phyloP scores from a whole-genome alignment of 2,888 invertebrate species.

The Diploptera punctata region DNA sequence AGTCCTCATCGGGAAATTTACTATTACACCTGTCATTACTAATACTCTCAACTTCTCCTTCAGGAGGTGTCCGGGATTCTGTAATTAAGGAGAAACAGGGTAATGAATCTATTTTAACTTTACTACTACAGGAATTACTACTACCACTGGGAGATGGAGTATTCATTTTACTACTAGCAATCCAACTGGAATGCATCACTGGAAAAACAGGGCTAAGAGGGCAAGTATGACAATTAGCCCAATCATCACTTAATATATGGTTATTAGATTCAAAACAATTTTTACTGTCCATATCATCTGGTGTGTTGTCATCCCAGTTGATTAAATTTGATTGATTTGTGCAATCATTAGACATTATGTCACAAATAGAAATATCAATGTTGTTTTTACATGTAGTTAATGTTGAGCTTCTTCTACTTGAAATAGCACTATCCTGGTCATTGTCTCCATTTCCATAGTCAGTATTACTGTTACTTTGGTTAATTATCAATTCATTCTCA shows the following conservation, averaged over 20 bases:
- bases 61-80: not conserved
- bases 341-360: not conserved
- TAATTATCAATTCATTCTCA: not conserved
- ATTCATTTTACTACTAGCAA: not conserved
- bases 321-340: not conserved
- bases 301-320: not conserved
- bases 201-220: not conserved
- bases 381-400: not conserved
- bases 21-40: no score
- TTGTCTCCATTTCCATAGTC: not conserved
- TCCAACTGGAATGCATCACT: not conserved
- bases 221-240: not conserved
- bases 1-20: not conserved
- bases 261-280: not conserved
- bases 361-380: not conserved
- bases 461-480: not conserved
- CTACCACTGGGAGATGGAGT: not conserved
- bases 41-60: not conserved
- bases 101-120: not conserved
- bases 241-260: not conserved
- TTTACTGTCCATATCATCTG: not conserved
- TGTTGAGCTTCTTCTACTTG: not conserved
- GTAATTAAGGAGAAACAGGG: not conserved
- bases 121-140: not conserved
- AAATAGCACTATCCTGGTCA: conserved; percentile 13